Evolutionary conservation across 2,888 invertebrate species (phyloP).

Genomic region (Hermaeophaga mercurialis): DNA sequence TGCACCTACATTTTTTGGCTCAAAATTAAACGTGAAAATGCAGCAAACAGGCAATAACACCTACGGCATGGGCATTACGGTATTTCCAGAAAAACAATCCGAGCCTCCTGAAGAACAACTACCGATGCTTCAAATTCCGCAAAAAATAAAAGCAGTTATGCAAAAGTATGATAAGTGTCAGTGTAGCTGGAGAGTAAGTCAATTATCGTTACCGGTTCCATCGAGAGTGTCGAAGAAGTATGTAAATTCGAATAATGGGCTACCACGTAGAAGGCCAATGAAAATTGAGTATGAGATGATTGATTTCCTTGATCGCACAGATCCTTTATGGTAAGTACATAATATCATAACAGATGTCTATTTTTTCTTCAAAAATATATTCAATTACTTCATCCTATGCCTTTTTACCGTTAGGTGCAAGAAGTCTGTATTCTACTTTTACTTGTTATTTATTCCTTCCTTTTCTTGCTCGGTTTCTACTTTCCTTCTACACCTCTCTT

Average conservation of each 20-base stretch:
- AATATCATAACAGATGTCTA: no score
- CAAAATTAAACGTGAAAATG: not conserved
- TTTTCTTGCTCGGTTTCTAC: no score
- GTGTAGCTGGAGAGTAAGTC: constrained; percentile 2
- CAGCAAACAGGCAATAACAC: not conserved
- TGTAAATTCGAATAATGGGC: not conserved
- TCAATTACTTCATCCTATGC: no score
- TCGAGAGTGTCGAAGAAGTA: not conserved
- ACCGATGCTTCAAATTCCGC: not conserved
- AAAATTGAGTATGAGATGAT: constrained; percentile 10
- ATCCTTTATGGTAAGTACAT: constrained; percentile 13
- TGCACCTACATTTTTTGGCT: no score
- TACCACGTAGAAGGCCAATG: not conserved
- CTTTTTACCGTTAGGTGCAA: no score
- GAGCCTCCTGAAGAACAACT: not conserved
- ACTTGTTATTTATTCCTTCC: no score
- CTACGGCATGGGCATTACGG: not conserved
- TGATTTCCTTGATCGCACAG: not conserved
- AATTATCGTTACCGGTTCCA: not conserved
- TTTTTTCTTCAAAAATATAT: no score
- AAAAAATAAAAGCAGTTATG: not conserved
- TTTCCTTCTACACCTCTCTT: no score
- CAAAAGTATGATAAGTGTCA: constrained; percentile 1
- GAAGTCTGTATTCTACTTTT: no score
- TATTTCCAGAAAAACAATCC: constrained; percentile 1